A percentile compares a stretch with the other conserved stretches of the same genome.
These are phyloP conservation scores for Brachionus calyciflorus DNA, from an alignment of 1,140 invertebrate genomes.

Conservation along the genomic window DNA sequence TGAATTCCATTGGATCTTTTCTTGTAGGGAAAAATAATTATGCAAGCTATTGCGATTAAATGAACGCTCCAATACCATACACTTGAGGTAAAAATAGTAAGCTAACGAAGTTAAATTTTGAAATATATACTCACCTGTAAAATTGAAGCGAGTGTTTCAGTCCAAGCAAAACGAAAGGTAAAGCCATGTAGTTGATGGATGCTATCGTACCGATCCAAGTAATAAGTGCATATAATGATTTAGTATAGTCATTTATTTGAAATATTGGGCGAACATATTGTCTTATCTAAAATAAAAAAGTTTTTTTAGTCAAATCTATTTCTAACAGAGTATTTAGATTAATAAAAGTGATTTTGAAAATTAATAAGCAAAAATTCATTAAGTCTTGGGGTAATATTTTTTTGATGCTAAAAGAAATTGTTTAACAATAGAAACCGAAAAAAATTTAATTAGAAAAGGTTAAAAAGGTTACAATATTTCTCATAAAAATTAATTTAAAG, in stretches of 20 bases:
- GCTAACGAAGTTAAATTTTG: not conserved
- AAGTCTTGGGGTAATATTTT: no score
- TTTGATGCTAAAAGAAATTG: not conserved
- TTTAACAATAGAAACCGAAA: not conserved
- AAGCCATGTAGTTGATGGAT: not conserved
- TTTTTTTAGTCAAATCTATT: not conserved
- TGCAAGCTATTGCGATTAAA: not conserved
- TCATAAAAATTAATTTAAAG: not conserved
- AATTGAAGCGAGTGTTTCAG: not conserved
- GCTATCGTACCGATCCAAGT: constrained; percentile 26
- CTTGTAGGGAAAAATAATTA: constrained; percentile 16
- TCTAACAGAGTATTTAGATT: not conserved
- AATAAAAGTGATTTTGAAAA: not conserved
- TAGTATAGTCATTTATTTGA: constrained; percentile 13
- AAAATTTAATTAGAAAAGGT: not conserved
- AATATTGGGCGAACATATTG: constrained; percentile 19
- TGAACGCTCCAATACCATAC: constrained; percentile 18
- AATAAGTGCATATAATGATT: constrained; percentile 14
- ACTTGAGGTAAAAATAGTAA: not conserved
- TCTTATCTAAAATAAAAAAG: constrained; percentile 24
- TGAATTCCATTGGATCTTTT: not conserved
- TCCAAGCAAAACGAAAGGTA: constrained; percentile 28
- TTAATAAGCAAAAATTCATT: no score
- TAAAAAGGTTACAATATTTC: no score
- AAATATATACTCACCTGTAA: constrained; percentile 1